Percentiles rank a stretch among this genome's conserved stretches.
Evolutionary conservation across 2,113 vertebrate genomes (phyloP).

Genomic region (Alces alces): DNA sequence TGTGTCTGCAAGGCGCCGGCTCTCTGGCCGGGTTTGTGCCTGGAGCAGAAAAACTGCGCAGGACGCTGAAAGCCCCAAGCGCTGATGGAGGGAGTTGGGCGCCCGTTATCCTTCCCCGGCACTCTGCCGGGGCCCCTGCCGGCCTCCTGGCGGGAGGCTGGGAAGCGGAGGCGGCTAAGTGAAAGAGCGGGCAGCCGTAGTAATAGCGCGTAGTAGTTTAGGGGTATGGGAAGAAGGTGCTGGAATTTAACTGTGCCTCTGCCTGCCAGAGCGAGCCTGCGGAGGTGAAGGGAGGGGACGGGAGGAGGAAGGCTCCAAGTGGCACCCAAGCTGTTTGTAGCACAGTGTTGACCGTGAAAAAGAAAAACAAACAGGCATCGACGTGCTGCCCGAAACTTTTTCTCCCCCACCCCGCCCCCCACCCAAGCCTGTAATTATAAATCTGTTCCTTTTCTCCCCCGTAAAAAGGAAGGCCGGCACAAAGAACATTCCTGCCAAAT

Average conservation of each 20-base stretch:
- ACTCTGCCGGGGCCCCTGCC: background rate
- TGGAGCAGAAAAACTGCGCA: constrained; percentile 47
- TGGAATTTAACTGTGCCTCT: constrained; percentile 58
- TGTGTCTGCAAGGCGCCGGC: background rate
- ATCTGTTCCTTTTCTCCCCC: constrained; percentile 19
- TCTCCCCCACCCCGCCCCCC: background rate
- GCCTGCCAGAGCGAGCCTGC: constrained; percentile 53
- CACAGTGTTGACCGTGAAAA: background rate
- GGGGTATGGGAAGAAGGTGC: constrained; percentile 70
- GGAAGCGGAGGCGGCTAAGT: background rate
- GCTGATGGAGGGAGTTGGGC: background rate
- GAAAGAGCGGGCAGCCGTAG: constrained; percentile 24
- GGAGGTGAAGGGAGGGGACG: background rate
- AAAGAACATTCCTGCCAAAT: constrained; percentile 48
- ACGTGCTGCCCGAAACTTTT: constrained; percentile 65
- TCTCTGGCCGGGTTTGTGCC: constrained; percentile 24
- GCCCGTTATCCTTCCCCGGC: background rate
- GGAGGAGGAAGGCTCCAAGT: background rate
- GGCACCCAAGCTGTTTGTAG: background rate
- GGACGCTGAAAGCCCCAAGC: background rate
- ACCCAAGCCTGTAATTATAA: constrained; percentile 38
- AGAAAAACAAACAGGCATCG: background rate
- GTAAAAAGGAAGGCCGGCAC: background rate
- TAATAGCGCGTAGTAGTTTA: constrained; percentile 58
- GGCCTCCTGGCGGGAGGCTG: background rate